A percentile compares a stretch with the other conserved stretches of the same genome.
phyloP scores from a whole-genome alignment of 2,113 vertebrate genomes.

The Solenodon paradoxus region DNA sequence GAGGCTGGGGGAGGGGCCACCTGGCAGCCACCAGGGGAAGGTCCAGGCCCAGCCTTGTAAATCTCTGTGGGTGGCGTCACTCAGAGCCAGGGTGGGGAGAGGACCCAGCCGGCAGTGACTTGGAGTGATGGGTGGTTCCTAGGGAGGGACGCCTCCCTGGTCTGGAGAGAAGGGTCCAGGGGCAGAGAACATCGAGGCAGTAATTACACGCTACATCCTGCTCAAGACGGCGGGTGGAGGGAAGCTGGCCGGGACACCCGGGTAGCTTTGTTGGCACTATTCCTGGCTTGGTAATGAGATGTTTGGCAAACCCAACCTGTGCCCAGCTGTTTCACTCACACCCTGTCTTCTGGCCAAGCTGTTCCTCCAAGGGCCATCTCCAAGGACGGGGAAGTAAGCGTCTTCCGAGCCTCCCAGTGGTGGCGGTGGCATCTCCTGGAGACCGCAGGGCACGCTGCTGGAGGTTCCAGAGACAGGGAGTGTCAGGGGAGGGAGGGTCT shows the following conservation, averaged over 20 bases:
- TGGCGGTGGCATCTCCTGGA: not conserved
- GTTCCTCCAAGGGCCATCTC: constrained; percentile 27
- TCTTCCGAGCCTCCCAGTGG: not conserved
- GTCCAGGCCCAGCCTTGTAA: constrained; percentile 62
- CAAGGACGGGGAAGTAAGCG: not conserved
- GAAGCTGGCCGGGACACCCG: constrained; percentile 68
- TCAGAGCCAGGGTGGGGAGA: constrained; percentile 71
- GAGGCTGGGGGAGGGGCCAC: constrained; percentile 52
- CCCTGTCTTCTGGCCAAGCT: constrained; percentile 36
- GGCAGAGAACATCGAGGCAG: constrained; percentile 74
- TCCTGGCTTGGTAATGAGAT: constrained; percentile 73
- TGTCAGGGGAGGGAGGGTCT: constrained; percentile 31
- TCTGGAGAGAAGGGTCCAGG: constrained; percentile 77
- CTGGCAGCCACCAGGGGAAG: constrained; percentile 48
- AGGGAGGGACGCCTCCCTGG: constrained; percentile 68
- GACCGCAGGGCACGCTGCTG: not conserved
- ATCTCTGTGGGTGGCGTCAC: constrained; percentile 61
- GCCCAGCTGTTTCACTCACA: constrained; percentile 40
- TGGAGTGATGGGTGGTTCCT: constrained; percentile 66
- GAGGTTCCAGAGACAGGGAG: not conserved
- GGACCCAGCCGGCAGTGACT: constrained; percentile 23
- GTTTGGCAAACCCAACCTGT: constrained; percentile 71
- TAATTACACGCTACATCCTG: constrained; percentile 72
- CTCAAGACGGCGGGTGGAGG: constrained; percentile 62
- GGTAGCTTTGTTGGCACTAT: constrained; percentile 72